Evolutionary conservation across 2,888 invertebrate genomes (phyloP), one percentile per base, ranked within the genome.

Genomic region (Fragum whitleyi): DNA sequence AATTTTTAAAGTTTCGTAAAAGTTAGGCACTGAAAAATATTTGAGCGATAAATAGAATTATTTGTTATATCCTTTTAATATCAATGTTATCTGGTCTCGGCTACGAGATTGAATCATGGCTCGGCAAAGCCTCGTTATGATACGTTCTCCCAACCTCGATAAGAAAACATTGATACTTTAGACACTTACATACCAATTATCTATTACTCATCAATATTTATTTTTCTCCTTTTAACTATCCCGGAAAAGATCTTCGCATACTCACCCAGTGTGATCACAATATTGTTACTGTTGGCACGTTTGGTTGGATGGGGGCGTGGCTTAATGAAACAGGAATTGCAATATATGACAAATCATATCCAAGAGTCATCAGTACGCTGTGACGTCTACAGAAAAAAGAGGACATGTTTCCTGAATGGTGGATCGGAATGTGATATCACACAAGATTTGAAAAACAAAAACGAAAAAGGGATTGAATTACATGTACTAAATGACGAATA

Each of bases 221-320:
- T 19, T 81, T 76, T 39, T 80, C 79, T 26, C 73, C 81, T 14
- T 83, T 82, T 28, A 68, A 62, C 36, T 65, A 77, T 0, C 86
- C 74, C 11, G 79, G 78, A 2, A 61, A 32, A n/a, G 90, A 90
- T 59, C 61, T 90, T 68, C 87, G 85, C 3, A 59, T 89, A 7
- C 71, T 91, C 57, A 77, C 89, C 5, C 62, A 74, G 7, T 87
- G 89, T 77, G 86, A 89, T 32, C 95, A 95, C 89, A 94, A 94
- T 47, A 95, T 95, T 51, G 85, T 93, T 0, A 91, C 92, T 14
- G 76, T 89, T 55, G 92, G 92, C 5, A 89, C 91, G 5, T 92
- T 88, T 81, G 92, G 92, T 0, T 92, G 91, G 90, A 92, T 92
- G 92, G 89, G 89, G 21, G 92, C 89, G 11, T 92, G 90, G 82